Evolutionary conservation across 1,140 invertebrate genomes (phyloP), one percentile per base, ranked within the genome.

Genomic region (Medauroidea extradentata): DNA sequence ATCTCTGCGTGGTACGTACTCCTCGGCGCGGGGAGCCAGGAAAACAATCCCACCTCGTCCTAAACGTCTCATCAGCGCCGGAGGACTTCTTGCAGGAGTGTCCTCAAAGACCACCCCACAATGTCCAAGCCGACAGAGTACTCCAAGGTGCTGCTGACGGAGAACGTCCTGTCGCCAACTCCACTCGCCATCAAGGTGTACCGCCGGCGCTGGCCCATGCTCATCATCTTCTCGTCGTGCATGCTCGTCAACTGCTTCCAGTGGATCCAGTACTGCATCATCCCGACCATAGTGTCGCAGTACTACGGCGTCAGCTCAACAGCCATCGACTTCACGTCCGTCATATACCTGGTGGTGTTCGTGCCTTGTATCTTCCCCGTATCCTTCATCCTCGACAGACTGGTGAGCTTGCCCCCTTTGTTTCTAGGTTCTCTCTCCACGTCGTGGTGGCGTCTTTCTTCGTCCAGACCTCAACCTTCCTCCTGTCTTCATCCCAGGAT

Each of bases 291-390:
- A 55, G 81, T 93, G 5, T 74, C 66, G 44, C 72, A 79, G 56
- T 93, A 91, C 75, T 94, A 93, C 75, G 77, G 79, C n/a, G 87
- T 94, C 19, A 78, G 75, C 23, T 82, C 79, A 50, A 82, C 85
- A 29, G 82, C 82, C 58, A 88, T 99, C 23, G 91, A 98, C 73
- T 96, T 93, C 93, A 94, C 95, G 27, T 96, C 94, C 14, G 92
- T 99, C 87, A 87, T 99, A 62, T 99, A 91, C 75, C 99, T 99
- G 96, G 84, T 96, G 63, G 85, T 88, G 2, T 99, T 99, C 72
- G 93, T 98, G 67, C 92, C 94, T 7, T 84, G 98, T 56, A 94
- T 99, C 65, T 94, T 99, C 69, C 97, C 96, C 3, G 95, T 90
- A 4, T 95, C 92, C 70, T 98, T 87, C 83, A 80, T 97, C 21